Evolutionary conservation across 1,140 invertebrate species (phyloP), one percentile per base, ranked within the genome.

Genomic region (Sarcophaga bullata): DNA sequence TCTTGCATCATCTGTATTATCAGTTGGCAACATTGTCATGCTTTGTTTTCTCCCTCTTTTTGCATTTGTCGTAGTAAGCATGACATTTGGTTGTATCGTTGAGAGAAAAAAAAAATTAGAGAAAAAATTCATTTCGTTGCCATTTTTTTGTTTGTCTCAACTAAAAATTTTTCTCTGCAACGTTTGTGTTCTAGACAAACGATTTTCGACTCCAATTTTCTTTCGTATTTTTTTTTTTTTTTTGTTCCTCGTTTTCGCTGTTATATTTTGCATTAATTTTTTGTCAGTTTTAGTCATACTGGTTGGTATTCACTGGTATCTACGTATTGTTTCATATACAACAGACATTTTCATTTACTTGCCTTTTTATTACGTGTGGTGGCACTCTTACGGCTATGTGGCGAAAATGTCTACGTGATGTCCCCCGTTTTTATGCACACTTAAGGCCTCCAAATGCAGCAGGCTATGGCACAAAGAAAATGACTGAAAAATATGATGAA

Each of bases 11-110:
- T 78, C 75, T 78, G 75, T 68, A 68, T 78, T 78, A 25, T 78
- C 48, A 78, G 75, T 78, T 78, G 75, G 75, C 75, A 78, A 52
- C 75, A 78, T 78, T 78, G 75, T 78, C 75, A 52, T 78, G 19
- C 48, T 50, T 37, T 52, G n/a, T n/a, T 76, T n/a, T 76, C 15
- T 76, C 0, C n/a, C n/a, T 49, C 3, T 78, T 52, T 50, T 68
- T 68, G n/a, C n/a, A 37, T 37, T 37, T 37, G 1, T 68, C 19
- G 62, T 58, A 68, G 62, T 68, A 25, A 68, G 62, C 62, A 68
- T 68, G 62, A 68, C 62, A 68, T 68, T 68, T 68, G 62, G n/a
- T 68, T 19, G 62, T 68, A 68, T 68, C 17, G 25, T 4, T 37
- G 25, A 37, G 25, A 4, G 4, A 17, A 17, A 68, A 17, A 10